A percentile compares a stretch with the other conserved stretches of the same genome.
These are phyloP conservation scores for Urechis unicinctus DNA, from an alignment of 2,888 invertebrate species.

Conservation along the genomic window DNA sequence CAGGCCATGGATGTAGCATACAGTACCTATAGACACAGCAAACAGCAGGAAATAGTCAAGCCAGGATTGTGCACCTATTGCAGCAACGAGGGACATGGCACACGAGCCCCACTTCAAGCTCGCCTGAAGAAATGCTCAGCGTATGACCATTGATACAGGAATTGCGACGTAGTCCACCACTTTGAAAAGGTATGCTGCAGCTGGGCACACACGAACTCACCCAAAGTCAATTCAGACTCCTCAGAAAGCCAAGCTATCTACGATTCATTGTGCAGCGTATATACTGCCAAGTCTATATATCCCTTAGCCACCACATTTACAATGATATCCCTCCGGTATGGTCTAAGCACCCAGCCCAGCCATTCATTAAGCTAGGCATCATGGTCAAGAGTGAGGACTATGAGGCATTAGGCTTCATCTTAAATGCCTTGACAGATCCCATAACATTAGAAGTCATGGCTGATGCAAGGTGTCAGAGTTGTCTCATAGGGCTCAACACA, in stretches of 20 bases:
- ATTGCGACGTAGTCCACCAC: conserved; percentile 19
- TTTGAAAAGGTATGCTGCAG: conserved; percentile 19
- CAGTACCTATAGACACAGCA: too few species aligned
- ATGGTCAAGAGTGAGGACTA: conserved; percentile 14
- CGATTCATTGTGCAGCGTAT: not conserved
- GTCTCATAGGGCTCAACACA: conserved; percentile 23
- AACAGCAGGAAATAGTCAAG: too few species aligned
- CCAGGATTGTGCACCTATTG: conserved; percentile 24
- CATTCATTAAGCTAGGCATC: conserved; percentile 13
- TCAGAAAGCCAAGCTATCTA: not conserved
- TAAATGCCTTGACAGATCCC: not conserved
- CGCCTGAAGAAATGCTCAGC: conserved; percentile 20
- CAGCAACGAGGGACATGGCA: conserved; percentile 23
- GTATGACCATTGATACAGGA: conserved; percentile 18
- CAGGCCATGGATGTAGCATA: too few species aligned
- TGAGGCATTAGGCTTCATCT: conserved; percentile 15
- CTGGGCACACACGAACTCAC: conserved; percentile 1
- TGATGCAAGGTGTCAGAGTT: conserved; percentile 23
- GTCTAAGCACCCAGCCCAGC: conserved; percentile 15
- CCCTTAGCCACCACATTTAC: conserved; percentile 24
- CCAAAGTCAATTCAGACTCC: not conserved
- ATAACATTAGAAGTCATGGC: conserved; percentile 6
- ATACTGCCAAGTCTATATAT: conserved; percentile 1
- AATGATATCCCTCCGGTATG: conserved; percentile 17
- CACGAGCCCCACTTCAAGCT: conserved; percentile 6